Conservation (phyloP, 2,888 invertebrate genomes). For the Drosophila subsilvestris region DNA sequence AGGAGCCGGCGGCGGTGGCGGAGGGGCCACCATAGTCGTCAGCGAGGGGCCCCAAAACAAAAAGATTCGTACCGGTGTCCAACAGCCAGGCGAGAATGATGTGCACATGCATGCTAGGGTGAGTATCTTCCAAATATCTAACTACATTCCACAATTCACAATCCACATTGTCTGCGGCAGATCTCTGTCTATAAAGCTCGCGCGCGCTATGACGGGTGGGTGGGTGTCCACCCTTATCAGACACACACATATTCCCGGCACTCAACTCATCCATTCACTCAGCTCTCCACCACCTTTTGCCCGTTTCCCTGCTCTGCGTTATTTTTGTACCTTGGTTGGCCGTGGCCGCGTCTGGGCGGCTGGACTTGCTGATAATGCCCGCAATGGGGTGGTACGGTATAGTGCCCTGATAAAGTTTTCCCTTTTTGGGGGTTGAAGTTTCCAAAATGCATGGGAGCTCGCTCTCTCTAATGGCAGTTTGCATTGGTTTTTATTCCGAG, state of each 20-base stretch:
- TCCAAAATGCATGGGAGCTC: constrained; percentile 24
- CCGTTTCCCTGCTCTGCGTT: constrained; percentile 10
- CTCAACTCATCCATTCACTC: constrained; percentile 30
- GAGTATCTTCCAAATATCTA: constrained; percentile 55
- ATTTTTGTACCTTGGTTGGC: constrained; percentile 8
- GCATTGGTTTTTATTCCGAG: constrained; percentile 27
- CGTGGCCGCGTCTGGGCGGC: not conserved
- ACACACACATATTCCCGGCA: constrained; percentile 12
- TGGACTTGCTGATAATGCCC: constrained; percentile 34
- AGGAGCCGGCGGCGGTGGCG: constrained; percentile 77
- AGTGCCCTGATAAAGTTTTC: constrained; percentile 41
- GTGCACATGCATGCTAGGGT: constrained; percentile 83
- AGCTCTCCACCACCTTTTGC: constrained; percentile 31
- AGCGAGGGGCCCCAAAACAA: constrained; percentile 84
- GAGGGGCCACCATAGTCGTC: constrained; percentile 80
- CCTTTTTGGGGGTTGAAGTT: constrained; percentile 39
- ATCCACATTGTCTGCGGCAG: not conserved
- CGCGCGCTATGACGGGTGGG: constrained; percentile 4
- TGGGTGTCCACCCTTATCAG: constrained; percentile 34
- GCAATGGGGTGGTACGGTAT: constrained; percentile 32
- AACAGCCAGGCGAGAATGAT: constrained; percentile 82
- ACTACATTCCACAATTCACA: not conserved
- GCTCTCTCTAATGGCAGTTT: constrained; percentile 7
- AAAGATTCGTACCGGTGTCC: constrained; percentile 84
- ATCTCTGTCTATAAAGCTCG: constrained; percentile 1